Percentiles rank a stretch among this genome's conserved stretches.
These are phyloP conservation scores for Invenusta paracnida DNA, from an alignment of 2,888 invertebrate species.

Conservation along the genomic window DNA sequence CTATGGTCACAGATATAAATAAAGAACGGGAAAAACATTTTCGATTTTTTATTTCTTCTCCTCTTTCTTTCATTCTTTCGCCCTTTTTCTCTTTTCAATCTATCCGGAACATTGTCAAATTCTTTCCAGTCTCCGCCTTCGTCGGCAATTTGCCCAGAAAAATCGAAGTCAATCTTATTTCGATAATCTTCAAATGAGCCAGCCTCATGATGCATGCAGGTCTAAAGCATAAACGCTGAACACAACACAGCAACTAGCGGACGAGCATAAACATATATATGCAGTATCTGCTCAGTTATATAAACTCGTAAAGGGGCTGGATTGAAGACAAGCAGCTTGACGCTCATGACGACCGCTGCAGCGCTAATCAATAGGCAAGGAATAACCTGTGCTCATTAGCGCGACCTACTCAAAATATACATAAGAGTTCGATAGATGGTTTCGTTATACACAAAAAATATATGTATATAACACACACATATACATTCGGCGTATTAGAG, in stretches of 20 bases:
- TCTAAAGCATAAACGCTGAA: too few relatives aligned
- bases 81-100: neutral
- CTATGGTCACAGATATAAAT: too few relatives aligned
- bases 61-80: neutral
- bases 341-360: neutral
- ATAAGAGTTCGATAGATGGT: neutral
- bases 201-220: too few relatives aligned
- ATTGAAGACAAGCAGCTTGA: too few relatives aligned
- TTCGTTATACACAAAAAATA: neutral
- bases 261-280: too few relatives aligned
- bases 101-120: neutral
- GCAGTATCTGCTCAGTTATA: too few relatives aligned
- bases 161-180: neutral
- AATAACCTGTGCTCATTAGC: neutral
- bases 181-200: neutral
- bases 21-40: neutral
- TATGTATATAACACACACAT: too few relatives aligned
- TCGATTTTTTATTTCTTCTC: neutral
- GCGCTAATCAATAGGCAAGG: neutral
- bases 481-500: too few relatives aligned
- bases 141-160: neutral
- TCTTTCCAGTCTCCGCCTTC: neutral
- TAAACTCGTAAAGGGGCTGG: too few relatives aligned
- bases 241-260: too few relatives aligned
- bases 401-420: neutral